Conservation (phyloP, 2,797 vertebrate genomes). For the Sphenodon punctatus region DNA sequence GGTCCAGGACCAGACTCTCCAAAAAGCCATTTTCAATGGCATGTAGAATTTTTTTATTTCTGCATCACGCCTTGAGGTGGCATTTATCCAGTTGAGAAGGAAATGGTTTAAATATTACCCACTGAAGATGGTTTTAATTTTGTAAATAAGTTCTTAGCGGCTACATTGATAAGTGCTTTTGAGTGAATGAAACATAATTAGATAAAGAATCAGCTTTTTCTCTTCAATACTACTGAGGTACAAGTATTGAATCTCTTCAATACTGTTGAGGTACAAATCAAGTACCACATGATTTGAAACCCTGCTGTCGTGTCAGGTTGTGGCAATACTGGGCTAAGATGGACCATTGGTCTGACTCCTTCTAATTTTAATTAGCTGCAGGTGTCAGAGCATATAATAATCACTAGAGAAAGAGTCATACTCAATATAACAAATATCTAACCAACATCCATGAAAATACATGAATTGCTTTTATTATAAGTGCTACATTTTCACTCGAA, state of each 20-base stretch:
- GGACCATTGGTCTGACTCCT: too few relatives aligned
- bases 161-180: slow-evolving; percentile 26
- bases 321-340: too few relatives aligned
- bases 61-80: background rate
- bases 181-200: slow-evolving; percentile 36
- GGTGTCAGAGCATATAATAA: slow-evolving; percentile 13
- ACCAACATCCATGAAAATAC: slow-evolving; percentile 22
- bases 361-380: slow-evolving; percentile 42
- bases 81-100: slow-evolving; percentile 6
- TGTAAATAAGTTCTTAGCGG: slow-evolving; percentile 17
- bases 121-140: background rate
- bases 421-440: slow-evolving; percentile 30
- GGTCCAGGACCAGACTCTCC: too few relatives aligned
- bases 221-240: too few relatives aligned
- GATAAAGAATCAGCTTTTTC: slow-evolving; percentile 22
- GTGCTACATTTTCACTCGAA: background rate
- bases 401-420: slow-evolving; percentile 14
- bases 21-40: too few relatives aligned
- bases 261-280: background rate
- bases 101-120: background rate
- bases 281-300: too few relatives aligned
- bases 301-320: too few relatives aligned
- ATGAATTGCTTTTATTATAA: background rate
- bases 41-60: too few relatives aligned
- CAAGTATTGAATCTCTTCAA: too few relatives aligned